Evolutionary conservation across 2,113 vertebrate genomes (phyloP).

Genomic region (Salvator merianae): DNA sequence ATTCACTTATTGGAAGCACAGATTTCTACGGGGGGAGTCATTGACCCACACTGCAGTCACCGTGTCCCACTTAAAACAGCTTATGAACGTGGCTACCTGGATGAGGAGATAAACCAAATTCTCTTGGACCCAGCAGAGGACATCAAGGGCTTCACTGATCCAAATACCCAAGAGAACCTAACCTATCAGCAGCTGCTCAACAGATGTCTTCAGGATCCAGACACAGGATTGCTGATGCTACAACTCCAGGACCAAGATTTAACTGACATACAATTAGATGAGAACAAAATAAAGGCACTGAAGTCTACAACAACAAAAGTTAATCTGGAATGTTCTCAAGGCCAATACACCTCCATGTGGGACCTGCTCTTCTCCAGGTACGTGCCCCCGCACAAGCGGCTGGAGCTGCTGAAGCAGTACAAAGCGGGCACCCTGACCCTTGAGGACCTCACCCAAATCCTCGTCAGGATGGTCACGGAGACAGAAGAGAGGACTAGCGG

Average conservation of each 20-base stretch:
- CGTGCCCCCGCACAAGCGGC: conserved; percentile 68
- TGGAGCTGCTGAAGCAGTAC: conserved; percentile 70
- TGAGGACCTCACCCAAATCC: conserved; percentile 70
- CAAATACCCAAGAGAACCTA: conserved; percentile 77
- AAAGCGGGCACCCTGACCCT: conserved; percentile 66
- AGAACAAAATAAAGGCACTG: conserved; percentile 42
- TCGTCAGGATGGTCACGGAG: conserved; percentile 45
- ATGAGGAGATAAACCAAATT: conserved; percentile 62
- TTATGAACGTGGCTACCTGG: conserved; percentile 64
- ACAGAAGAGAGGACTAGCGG: too few species aligned
- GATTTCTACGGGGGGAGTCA: conserved; percentile 73
- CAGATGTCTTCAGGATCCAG: conserved; percentile 67
- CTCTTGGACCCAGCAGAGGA: conserved; percentile 66
- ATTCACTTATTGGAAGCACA: conserved; percentile 78
- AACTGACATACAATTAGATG: conserved; percentile 23
- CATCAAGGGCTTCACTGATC: conserved; percentile 81
- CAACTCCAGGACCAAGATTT: not conserved
- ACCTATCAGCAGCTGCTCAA: conserved; percentile 76
- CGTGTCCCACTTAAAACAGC: conserved; percentile 69
- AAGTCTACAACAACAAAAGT: conserved; percentile 47
- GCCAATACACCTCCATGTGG: conserved; percentile 71
- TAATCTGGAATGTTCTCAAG: conserved; percentile 46
- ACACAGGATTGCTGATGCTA: conserved; percentile 64
- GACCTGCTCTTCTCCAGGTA: conserved; percentile 74
- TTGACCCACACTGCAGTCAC: conserved; percentile 70